phyloP scores from a whole-genome alignment of 2,113 vertebrate genomes.

The Hydropotes inermis region DNA sequence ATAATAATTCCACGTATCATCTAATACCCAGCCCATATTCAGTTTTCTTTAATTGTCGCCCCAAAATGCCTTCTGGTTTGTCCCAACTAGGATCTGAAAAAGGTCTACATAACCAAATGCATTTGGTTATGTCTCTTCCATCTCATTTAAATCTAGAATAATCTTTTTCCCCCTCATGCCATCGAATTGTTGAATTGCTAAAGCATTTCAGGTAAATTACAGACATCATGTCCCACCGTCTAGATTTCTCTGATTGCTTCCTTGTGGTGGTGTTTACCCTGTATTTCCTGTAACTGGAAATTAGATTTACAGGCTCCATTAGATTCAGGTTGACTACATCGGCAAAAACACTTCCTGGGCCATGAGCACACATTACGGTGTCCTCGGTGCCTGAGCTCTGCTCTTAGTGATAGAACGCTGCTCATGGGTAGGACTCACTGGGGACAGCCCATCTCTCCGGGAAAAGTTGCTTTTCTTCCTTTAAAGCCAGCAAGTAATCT shows the following conservation, averaged over 20 bases:
- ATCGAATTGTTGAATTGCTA: neutral
- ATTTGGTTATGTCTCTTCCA: neutral
- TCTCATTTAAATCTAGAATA: conserved; percentile 11
- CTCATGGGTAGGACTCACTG: neutral
- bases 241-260: conserved; percentile 55
- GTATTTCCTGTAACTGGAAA: conserved; percentile 27
- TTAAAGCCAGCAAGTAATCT: neutral
- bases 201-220: conserved; percentile 47
- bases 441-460: neutral
- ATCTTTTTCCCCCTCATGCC: neutral
- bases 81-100: neutral
- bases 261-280: neutral
- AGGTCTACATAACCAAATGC: neutral
- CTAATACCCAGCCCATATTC: neutral
- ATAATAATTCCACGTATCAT: neutral
- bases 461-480: neutral
- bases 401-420: neutral
- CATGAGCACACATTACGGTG: accelerated
- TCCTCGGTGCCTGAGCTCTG: neutral
- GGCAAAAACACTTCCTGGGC: neutral
- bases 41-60: neutral
- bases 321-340: neutral
- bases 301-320: neutral
- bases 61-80: neutral
- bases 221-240: conserved; percentile 32